Base-by-base conservation (phyloP, 2,113 vertebrate species). In the Meleagris gallopavo region DNA sequence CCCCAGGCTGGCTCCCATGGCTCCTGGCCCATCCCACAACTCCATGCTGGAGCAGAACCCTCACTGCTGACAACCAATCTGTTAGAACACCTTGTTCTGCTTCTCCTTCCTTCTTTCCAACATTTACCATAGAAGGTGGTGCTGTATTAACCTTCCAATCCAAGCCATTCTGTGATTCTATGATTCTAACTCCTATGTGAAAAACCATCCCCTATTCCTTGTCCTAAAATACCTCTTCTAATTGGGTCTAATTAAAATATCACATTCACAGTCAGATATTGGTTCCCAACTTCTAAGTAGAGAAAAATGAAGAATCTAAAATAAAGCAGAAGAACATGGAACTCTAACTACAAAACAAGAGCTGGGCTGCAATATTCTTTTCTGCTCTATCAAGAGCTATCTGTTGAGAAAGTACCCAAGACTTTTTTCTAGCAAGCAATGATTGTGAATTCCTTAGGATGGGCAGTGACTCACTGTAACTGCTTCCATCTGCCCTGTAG, bases 391-490 rank as follows among this genome's bases (percentile, higher is more conserved):
- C n/a, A n/a, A n/a, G n/a, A n/a, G n/a, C 29, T 43, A 40, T 11
- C 36, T 58, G 25, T 24, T 70, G 40, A 52, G 54, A 93, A 93
- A 82, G 32, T 45, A 58, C 25, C 45, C 70, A 48, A 43, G 4
- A 11, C 13, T 46, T 72, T 81, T 77, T 61, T 24, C 67, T 62
- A 64, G 38, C 36, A 85, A 85, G 67, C 36, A 55, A 27, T 30
- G n/a, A 72, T 32, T 61, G 7, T 18, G 46, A 88, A 83, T 89
- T 74, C 43, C 77, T 52, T 82, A 88, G 83, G 58, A 55, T 58
- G 66, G 88, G 80, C 86, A 83, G 25, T 88, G 66, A 95, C 52
- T 93, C 95, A 94, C 4, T 29, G 20, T 22, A 43, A 20, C 60
- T 72, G 43, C 74, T 30, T 80, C 55, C 80, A 4, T n/a, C 76